Base-by-base conservation (phyloP, 1,140 invertebrate genomes). In the Drosophila kohkoa region DNA sequence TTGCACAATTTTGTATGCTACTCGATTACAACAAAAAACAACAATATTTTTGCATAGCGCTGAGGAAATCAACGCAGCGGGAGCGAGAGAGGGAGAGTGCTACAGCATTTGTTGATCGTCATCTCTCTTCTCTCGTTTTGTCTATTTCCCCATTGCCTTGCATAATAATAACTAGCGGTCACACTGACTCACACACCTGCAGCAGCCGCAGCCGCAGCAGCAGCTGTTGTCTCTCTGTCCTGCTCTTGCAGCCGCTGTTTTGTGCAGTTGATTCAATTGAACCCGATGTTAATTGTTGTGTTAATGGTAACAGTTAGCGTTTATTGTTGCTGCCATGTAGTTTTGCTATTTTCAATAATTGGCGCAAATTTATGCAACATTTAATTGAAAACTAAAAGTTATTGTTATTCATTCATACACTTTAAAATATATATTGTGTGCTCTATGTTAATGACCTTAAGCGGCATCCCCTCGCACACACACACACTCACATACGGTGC, bases 211-310 rank as follows among this genome's bases (percentile, higher is more conserved):
- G 15, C 46, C 5, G 3, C 46, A 2, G 13, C 13, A 16, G 46
- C 46, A 16, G 51, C 51, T 57, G 16, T 57, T 32, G 38, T 10
- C n/a, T 32, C 38, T 30, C 63, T 10, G 35, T 46, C 43, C 16
- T 11, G 10, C 57, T 62, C 71, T 13, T 16, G 54, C 48, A 41
- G 13, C 13, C n/a, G 28, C 25, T 30, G 5, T 64, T 16, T 55
- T 63, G 25, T 58, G 54, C 46, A 43, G 35, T 35, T 63, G 52
- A 75, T 85, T 80, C 75, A 81, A 85, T 85, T 85, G 82, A 85
- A 86, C 82, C 55, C 82, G 13, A 59, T 81, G 82, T 85, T 86
- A 85, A 85, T 78, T 86, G 79, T 68, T 75, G 55, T 59, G 63
- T 73, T 60, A 77, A 75, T 69, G 78, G 59, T 32, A 28, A 49